Percentiles rank a stretch among this genome's conserved stretches.
phyloP scores from a whole-genome alignment of 2,113 vertebrate species.

The Caranx melampygus region DNA sequence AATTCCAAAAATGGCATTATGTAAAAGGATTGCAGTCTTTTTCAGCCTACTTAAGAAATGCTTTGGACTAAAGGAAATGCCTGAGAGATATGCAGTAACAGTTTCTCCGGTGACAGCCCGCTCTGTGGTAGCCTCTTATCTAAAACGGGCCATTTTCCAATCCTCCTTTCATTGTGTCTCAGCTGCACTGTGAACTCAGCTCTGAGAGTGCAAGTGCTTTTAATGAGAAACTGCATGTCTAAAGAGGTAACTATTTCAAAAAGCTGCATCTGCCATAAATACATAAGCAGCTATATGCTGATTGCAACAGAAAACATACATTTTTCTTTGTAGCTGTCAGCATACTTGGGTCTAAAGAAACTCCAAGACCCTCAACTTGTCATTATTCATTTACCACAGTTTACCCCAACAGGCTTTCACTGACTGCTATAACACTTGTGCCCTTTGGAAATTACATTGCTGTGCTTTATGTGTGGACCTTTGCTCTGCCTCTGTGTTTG shows the following conservation, averaged over 20 bases:
- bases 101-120: slow-evolving; percentile 31
- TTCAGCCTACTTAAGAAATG: slow-evolving; percentile 38
- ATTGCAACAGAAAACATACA: slow-evolving; percentile 16
- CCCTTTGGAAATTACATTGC: not conserved
- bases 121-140: slow-evolving; percentile 41
- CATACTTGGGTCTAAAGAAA: slow-evolving; percentile 9
- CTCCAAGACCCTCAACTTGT: not conserved
- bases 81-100: slow-evolving; percentile 20
- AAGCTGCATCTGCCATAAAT: slow-evolving; percentile 35
- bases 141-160: slow-evolving; percentile 12
- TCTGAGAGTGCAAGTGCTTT: slow-evolving; percentile 6
- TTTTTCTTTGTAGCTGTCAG: slow-evolving; percentile 38
- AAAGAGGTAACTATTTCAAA: slow-evolving; percentile 19
- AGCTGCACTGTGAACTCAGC: slow-evolving; percentile 24
- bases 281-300: slow-evolving; percentile 18
- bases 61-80: slow-evolving; percentile 42
- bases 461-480: not conserved
- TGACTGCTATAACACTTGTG: slow-evolving; percentile 5
- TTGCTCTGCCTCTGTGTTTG: slow-evolving; percentile 27
- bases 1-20: slow-evolving; percentile 59
- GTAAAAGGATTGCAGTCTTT: slow-evolving; percentile 57
- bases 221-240: slow-evolving; percentile 30
- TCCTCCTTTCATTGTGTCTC: slow-evolving; percentile 13
- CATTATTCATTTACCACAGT: slow-evolving; percentile 1
- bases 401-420: slow-evolving; percentile 9